Base-by-base conservation (phyloP, 1,140 invertebrate species). In the Oscheius sp. region DNA sequence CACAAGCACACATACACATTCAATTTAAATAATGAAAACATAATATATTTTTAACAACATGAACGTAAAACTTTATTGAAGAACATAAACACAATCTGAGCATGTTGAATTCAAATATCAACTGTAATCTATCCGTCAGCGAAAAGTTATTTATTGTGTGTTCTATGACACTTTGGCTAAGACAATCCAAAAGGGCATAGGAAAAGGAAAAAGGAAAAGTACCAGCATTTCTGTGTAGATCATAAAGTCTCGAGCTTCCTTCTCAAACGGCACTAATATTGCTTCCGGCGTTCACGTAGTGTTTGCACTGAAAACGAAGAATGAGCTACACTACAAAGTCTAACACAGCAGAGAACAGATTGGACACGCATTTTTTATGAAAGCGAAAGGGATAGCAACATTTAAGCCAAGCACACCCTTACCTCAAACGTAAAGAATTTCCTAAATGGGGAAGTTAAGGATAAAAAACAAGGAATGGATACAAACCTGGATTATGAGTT, bases 181-280 rank as follows among this genome's bases (percentile, higher is more conserved):
- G n/a, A n/a, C n/a, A n/a, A n/a, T n/a, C n/a, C n/a, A n/a, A n/a
- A n/a, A n/a, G n/a, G n/a, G n/a, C n/a, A n/a, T n/a, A n/a, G n/a
- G n/a, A n/a, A n/a, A n/a, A n/a, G n/a, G n/a, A n/a, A n/a, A n/a
- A n/a, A n/a, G n/a, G n/a, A 26, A 55, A 7, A 13, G 28, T 55
- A 55, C 49, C 49, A 55, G 49, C 49, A 55, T 55, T 55, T 7
- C 4, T 13, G 28, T 13, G 4, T 4, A 55, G 23, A 55, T 55
- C 49, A 55, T 55, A 10, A 42, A n/a, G n/a, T 15, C 4, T 20
- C 15, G 7, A 7, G 49, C 7, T 55, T 55, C 49, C 49, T n/a
- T 42, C n/a, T 64, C 45, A 68, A 68, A 68, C 67, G 13, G 67
- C 52, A 68, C 67, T 68, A 10, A 68, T 68, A 36, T 68, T 68